Evolutionary conservation across 2,888 invertebrate genomes (phyloP), one percentile per base, ranked within the genome.

Genomic region (Syritta pipiens): DNA sequence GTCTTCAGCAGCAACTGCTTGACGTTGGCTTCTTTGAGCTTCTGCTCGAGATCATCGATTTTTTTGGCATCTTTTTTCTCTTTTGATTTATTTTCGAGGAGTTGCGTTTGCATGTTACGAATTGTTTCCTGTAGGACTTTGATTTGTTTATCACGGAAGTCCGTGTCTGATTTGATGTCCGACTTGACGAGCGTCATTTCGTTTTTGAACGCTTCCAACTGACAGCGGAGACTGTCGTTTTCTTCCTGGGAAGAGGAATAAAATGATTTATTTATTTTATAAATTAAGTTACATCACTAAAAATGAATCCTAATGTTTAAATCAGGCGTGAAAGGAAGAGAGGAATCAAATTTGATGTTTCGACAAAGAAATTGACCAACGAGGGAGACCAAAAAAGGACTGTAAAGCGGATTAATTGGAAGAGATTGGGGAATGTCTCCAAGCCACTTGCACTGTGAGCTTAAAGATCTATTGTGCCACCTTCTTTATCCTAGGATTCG

Each of bases 161-260:
- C 95, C 83, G 95, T 90, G 84, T 95, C 95, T 62, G 93, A 91
- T 85, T 93, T 93, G 44, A 93, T 91, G 85, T 97, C 97, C 20
- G 93, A 92, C 86, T 96, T 95, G 19, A 97, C 92, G 30, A 97
- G 91, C 84, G 96, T 96, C 51, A 97, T 94, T 90, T 98, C 97
- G 88, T 97, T 97, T 88, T 96, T 96, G 86, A 96, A 96, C 0
- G 97, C 97, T 88, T 97, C 97, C 84, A 97, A 88, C 89, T 97
- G 96, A 88, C 97, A 97, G 75, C 94, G 92, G 24, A 98, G 90
- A 83, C 94, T 95, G 84, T 97, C 97, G 86, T 97, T 97, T 87
- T 98, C 97, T 77, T 95, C 94, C 92, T 94, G 71, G 83, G 84
- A 35, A 37, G 5, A 59, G 20, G 44, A n/a, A 12, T 7, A 48